Base-by-base conservation (phyloP, 1,140 invertebrate species). In the Orchesella cincta region DNA sequence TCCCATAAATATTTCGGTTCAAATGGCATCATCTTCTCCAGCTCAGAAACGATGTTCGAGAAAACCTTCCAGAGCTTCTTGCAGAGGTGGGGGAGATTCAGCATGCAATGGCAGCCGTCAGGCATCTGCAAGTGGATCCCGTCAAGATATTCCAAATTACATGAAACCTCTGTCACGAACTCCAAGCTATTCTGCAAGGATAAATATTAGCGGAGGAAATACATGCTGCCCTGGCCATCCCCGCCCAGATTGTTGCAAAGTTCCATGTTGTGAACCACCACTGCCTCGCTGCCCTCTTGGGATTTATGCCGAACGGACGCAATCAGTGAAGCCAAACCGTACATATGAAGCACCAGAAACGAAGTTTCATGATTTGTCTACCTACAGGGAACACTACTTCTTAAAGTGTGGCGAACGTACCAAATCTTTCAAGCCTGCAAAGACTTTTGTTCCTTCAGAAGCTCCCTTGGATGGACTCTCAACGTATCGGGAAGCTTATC, bases 381-480 rank as follows among this genome's bases (percentile, higher is more conserved):
- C 79, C 0, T 80, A 80, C 31, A 67, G 75, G 23, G 79, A 76
- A 23, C 67, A 75, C 14, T 80, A 64, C 20, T 76, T 74, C 36
- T 28, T 31, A n/a, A 80, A 80, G 36, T 80, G 79, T 36, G 62
- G 74, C 12, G 46, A 64, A 20, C 29, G 28, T 2, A 23, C 34
- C 23, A 36, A 52, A 39, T 76, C 74, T 36, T 80, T 78, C 77
- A 80, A 80, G 52, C 76, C 76, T 0, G 28, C 57, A 1, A 39
- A 34, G 26, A 5, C 14, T 2, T 77, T 80, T 16, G 77, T 78
- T 16, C 31, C 74, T 14, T 76, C 73, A 0, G 76, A 76, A 35
- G 73, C 75, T 8, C 79, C 77, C 1, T 74, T 82, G 26, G 79
- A 80, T 34, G 81, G 78, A 0, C 0, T 79, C 0, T 74, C 79